Conservation (phyloP, 2,888 invertebrate genomes). For the Lacanobia oleracea region DNA sequence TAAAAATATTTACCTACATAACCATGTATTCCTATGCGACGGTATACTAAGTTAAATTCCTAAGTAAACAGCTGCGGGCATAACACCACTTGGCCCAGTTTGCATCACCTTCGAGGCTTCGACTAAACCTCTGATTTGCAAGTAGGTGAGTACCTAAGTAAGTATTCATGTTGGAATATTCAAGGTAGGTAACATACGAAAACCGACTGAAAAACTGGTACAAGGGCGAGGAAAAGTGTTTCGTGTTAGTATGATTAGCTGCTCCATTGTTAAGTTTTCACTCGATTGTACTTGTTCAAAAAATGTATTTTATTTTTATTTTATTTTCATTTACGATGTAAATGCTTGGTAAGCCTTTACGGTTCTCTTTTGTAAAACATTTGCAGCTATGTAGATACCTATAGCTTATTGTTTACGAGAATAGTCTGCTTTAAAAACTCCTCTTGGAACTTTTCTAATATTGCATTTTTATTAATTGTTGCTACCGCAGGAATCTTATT, state of each 20-base stretch:
- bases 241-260: conserved; percentile 1
- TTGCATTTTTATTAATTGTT: too few species aligned
- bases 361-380: neutral
- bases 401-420: neutral
- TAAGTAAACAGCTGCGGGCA: conserved; percentile 17
- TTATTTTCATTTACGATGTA: neutral
- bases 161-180: conserved; percentile 36
- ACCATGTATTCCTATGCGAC: neutral
- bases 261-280: neutral
- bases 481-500: too few species aligned
- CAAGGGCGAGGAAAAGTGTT: conserved; percentile 50
- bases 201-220: conserved; percentile 37
- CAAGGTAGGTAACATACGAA: conserved; percentile 23
- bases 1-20: neutral
- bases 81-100: conserved; percentile 62
- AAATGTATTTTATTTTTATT: too few species aligned
- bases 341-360: neutral
- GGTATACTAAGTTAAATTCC: conserved; percentile 9
- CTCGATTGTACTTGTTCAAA: neutral
- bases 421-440: neutral
- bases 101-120: conserved; percentile 57
- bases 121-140: conserved; percentile 54
- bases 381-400: neutral
- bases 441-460: neutral
- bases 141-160: conserved; percentile 30